These are phyloP conservation scores for Sanderia malayensis DNA, from an alignment of 30 jellyfish, hydroid and myxozoan species.

Conservation along the genomic window DNA sequence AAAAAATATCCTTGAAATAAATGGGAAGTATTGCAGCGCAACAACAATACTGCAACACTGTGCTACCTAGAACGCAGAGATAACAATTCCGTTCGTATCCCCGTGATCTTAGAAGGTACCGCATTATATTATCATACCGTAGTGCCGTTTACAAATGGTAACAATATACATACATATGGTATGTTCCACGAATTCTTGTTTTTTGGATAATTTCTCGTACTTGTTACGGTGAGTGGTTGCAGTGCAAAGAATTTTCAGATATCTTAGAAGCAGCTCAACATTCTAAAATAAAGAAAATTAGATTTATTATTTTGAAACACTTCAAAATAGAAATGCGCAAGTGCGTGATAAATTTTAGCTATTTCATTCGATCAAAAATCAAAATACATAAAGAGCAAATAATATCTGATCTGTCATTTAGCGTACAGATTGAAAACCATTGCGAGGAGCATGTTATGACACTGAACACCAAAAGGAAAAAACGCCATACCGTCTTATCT, in stretches of 20 bases:
- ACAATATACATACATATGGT: slow-evolving; percentile 23
- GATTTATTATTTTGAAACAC: too few relatives aligned
- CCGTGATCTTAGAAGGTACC: slow-evolving; percentile 1
- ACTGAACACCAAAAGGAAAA: too few relatives aligned
- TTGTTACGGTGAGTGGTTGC: slow-evolving; percentile 23
- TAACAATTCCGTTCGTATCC: not conserved
- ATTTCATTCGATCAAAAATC: too few relatives aligned
- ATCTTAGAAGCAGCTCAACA: slow-evolving; percentile 2
- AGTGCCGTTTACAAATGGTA: not conserved
- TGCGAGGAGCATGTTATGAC: too few relatives aligned
- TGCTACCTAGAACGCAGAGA: not conserved
- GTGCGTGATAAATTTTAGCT: too few relatives aligned
- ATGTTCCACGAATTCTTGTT: not conserved
- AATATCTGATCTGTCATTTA: too few relatives aligned
- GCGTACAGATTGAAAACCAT: too few relatives aligned
- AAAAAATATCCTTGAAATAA: not conserved
- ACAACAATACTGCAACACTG: not conserved
- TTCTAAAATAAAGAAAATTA: slow-evolving; percentile 19
- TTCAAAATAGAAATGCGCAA: too few relatives aligned
- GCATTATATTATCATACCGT: too few relatives aligned
- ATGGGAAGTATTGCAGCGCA: not conserved
- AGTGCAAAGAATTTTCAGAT: slow-evolving; percentile 25
- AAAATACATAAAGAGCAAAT: too few relatives aligned
- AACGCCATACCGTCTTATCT: too few relatives aligned
- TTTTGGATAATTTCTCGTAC: not conserved